Conservation (phyloP, 2,113 vertebrate genomes). For the Grallaria varia region DNA sequence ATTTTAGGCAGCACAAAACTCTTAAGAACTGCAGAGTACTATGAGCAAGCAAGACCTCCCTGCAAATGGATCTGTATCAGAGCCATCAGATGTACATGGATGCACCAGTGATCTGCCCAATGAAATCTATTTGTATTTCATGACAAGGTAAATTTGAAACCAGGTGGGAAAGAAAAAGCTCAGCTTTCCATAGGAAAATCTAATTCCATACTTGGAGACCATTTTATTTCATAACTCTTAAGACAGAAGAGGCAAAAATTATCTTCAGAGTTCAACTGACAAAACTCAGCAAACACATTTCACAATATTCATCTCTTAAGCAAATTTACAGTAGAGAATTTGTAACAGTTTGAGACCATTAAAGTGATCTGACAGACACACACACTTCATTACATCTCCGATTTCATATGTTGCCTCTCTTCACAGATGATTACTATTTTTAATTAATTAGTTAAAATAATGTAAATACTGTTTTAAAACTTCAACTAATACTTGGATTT, state of each 20-base stretch:
- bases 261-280: neutral
- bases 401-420: neutral
- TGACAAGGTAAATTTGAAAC: neutral
- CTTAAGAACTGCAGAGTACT: neutral
- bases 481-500: neutral
- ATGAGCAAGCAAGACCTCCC: neutral
- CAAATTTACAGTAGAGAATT: neutral
- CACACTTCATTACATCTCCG: neutral
- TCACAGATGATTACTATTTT: neutral
- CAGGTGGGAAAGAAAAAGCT: neutral
- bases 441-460: neutral
- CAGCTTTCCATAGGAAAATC: neutral
- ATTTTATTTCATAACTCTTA: neutral
- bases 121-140: neutral
- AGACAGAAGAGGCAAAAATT: neutral
- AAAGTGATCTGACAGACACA: neutral
- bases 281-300: neutral
- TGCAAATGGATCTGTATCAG: neutral
- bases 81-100: neutral
- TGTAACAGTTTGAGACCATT: neutral
- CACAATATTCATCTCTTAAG: neutral
- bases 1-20: neutral
- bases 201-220: neutral
- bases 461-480: neutral
- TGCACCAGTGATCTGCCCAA: neutral